Conservation (phyloP, 1,140 invertebrate genomes). For the Trichonephila clavata region DNA sequence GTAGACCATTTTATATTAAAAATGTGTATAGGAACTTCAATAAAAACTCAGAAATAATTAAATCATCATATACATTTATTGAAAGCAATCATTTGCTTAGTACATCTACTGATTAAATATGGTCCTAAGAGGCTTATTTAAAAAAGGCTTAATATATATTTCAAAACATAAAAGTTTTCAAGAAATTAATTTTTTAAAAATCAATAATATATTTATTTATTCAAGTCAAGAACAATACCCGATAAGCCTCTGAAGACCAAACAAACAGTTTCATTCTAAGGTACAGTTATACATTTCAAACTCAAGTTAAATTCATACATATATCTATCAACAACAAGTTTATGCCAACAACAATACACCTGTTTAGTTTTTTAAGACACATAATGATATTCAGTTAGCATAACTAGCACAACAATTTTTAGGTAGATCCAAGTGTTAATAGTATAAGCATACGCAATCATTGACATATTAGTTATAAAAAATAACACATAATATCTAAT, state of each 20-base stretch:
- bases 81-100: slow-evolving; percentile 49
- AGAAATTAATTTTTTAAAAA: background rate
- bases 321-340: slow-evolving; percentile 26
- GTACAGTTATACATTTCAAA: slow-evolving; percentile 29
- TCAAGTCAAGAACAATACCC: background rate
- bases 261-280: slow-evolving; percentile 9
- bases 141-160: background rate
- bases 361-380: background rate
- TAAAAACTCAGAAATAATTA: background rate
- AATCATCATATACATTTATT: slow-evolving; percentile 65
- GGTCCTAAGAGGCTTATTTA: slow-evolving; percentile 10
- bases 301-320: slow-evolving; percentile 5
- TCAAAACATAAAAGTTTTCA: background rate
- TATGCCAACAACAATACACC: slow-evolving; percentile 5
- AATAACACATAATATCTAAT: background rate
- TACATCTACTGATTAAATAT: slow-evolving; percentile 54
- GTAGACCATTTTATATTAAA: too few species aligned
- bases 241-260: background rate
- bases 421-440: background rate
- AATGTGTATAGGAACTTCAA: too few species aligned
- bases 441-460: background rate
- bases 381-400: background rate
- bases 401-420: background rate
- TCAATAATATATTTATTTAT: background rate
- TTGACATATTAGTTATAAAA: background rate